phyloP scores from a whole-genome alignment of 2,113 vertebrate genomes.

The Sitta europaea region DNA sequence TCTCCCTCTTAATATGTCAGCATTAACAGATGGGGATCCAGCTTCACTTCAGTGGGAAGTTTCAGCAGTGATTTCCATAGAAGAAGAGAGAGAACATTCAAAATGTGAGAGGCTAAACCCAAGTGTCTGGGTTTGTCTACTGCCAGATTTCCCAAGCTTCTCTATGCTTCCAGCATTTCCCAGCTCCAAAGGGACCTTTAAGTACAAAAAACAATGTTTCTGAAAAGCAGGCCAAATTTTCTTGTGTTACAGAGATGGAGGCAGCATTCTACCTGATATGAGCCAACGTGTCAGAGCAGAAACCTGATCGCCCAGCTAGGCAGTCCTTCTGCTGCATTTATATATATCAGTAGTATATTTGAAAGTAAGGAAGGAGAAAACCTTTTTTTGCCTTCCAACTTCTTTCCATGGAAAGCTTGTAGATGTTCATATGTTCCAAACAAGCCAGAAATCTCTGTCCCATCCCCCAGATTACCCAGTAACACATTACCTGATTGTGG shows the following conservation, averaged over 20 bases:
- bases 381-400: background rate
- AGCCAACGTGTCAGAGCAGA: background rate
- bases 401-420: background rate
- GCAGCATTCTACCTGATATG: background rate
- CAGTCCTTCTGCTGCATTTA: too few species aligned
- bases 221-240: background rate
- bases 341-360: background rate
- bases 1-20: background rate
- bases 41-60: background rate
- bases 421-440: background rate
- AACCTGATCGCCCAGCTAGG: background rate
- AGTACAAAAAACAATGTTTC: background rate
- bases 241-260: background rate
- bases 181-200: background rate
- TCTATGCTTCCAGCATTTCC: background rate
- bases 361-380: background rate
- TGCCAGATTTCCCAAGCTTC: background rate
- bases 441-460: background rate
- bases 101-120: background rate
- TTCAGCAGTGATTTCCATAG: background rate
- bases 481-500: rapidly evolving
- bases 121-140: background rate
- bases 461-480: background rate
- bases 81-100: background rate
- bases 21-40: background rate